Evolutionary conservation across 2,888 invertebrate genomes (phyloP).

Genomic region (Latrodectus hesperus): DNA sequence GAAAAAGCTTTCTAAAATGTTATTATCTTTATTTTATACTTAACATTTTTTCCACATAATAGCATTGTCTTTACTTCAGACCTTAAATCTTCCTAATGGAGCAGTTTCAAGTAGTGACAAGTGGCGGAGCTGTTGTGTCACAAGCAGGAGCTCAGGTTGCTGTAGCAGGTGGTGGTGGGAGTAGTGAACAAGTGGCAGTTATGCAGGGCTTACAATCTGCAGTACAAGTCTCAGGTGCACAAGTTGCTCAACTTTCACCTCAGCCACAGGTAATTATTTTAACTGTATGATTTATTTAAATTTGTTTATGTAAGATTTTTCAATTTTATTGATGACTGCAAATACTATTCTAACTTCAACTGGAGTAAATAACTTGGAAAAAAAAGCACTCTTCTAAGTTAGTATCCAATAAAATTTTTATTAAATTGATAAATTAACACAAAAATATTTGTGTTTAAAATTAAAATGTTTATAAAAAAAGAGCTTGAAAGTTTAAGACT

Average conservation of each 20-base stretch:
- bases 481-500: too few relatives aligned
- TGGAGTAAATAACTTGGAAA: too few relatives aligned
- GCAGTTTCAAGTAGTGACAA: slow-evolving; percentile 70
- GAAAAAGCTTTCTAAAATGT: too few relatives aligned
- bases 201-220: slow-evolving; percentile 70
- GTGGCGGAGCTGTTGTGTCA: slow-evolving; percentile 59
- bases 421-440: not conserved
- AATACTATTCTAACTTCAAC: not conserved
- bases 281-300: not conserved
- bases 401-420: not conserved
- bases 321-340: not conserved
- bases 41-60: too few relatives aligned
- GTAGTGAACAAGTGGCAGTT: slow-evolving; percentile 69
- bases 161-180: slow-evolving; percentile 51
- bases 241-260: slow-evolving; percentile 65
- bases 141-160: slow-evolving; percentile 58
- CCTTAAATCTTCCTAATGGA: slow-evolving; percentile 60
- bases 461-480: too few relatives aligned
- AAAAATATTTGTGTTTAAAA: too few relatives aligned
- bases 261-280: slow-evolving; percentile 59
- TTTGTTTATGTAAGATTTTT: not conserved
- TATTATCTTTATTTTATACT: too few relatives aligned
- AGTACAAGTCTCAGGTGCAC: slow-evolving; percentile 69
- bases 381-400: not conserved
- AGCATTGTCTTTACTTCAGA: not conserved